Base-by-base conservation (phyloP, 1,140 invertebrate genomes). In the Drosophila tani region DNA sequence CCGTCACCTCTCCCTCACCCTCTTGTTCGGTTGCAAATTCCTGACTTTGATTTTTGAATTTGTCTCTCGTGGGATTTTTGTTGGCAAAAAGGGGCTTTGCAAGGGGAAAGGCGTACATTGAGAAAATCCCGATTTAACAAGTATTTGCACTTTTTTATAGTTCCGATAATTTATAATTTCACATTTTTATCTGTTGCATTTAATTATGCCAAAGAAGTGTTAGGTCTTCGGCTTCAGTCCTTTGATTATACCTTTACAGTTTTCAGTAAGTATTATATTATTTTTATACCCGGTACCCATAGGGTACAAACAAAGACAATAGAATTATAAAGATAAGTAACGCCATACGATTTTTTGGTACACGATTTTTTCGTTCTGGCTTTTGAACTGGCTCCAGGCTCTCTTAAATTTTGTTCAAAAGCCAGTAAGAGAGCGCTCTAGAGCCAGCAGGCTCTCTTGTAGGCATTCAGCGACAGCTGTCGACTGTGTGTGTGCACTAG, bases 11-110 rank as follows among this genome's bases (percentile, higher is more conserved):
- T 50, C 17, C 45, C 14, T 43, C 40, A 27, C 75, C 27, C 35
- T 5, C 14, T 40, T 14, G 12, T 11, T 40, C 19, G 41, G 49
- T 21, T 64, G 51, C 35, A 71, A 75, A 87, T 88, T 81, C 70
- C 79, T 60, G 59, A 43, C 79, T 82, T 76, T 88, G 85, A 90
- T 88, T 88, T 71, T 90, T 73, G 80, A 85, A 90, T 76, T 79
- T 90, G 82, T 79, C 53, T 75, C 66, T 67, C 64, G 55, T 68
- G 21, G 40, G 49, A 24, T 67, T 71, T 73, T 74, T 15, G 46
- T 24, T 9, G 5, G 14, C 35, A 8, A 24, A 57, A 29, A 47
- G 62, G 14, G 27, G 47, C 66, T 69, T 15, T 21, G 15, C 17
- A 14, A 40, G 32, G 32, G 17, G 4, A 53, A 35, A 15, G 12